phyloP scores from a whole-genome alignment of 1,140 invertebrate species.

The Drosophila yakuba region DNA sequence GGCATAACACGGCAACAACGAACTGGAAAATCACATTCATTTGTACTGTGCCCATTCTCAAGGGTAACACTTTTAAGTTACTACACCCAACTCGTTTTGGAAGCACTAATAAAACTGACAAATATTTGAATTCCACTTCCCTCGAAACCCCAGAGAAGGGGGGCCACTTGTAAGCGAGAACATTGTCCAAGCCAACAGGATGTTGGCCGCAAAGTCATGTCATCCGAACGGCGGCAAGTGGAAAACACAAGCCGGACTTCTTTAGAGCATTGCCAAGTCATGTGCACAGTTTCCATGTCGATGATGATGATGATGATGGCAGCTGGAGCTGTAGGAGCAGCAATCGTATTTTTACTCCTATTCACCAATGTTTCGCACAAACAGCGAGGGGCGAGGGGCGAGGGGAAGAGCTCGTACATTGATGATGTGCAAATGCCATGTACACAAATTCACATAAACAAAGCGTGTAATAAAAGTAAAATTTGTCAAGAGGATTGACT shows the following conservation, averaged over 20 bases:
- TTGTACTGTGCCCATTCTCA: background rate
- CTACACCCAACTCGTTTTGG: too few relatives aligned
- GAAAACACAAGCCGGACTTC: background rate
- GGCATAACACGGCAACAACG: background rate
- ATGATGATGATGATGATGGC: background rate
- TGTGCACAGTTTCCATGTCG: slow-evolving; percentile 36
- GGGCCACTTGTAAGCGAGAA: background rate
- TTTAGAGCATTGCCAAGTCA: slow-evolving; percentile 32
- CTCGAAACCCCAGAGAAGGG: background rate
- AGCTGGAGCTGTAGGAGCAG: slow-evolving; percentile 1
- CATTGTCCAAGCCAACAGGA: background rate
- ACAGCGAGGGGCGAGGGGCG: background rate
- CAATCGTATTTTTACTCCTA: slow-evolving; percentile 27
- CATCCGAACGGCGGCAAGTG: background rate
- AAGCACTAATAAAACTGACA: too few relatives aligned
- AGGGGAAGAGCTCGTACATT: slow-evolving; percentile 4
- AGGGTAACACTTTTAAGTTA: too few relatives aligned
- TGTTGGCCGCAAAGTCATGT: slow-evolving; percentile 1
- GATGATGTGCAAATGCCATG: slow-evolving; percentile 63
- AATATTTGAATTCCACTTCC: background rate
- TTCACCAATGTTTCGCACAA: slow-evolving; percentile 10
- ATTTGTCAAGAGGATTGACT: slow-evolving; percentile 77
- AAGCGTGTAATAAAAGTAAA: slow-evolving; percentile 68
- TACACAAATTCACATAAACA: slow-evolving; percentile 51
- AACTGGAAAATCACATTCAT: slow-evolving; percentile 5